These are phyloP conservation scores for Amphipyra berbera DNA, from an alignment of 2,888 invertebrate genomes.

Conservation along the genomic window DNA sequence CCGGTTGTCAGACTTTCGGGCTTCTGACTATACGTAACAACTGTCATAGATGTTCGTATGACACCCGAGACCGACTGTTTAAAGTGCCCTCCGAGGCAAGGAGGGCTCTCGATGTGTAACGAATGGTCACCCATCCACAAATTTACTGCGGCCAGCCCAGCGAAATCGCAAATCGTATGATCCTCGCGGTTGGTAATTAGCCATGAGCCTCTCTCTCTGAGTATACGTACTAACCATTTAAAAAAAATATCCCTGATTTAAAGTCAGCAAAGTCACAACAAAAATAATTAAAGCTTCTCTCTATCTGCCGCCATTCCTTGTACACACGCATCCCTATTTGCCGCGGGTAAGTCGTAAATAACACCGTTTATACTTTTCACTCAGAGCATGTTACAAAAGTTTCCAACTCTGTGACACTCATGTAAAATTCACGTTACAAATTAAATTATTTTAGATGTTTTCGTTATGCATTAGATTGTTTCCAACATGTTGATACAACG, in stretches of 20 bases:
- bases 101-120: no score
- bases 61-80: no score
- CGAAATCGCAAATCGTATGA: no score
- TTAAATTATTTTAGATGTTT: conserved; percentile 48
- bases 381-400: conserved; percentile 42
- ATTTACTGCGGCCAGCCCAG: no score
- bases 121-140: no score
- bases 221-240: no score
- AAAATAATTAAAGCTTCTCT: conserved; percentile 9
- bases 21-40: no score
- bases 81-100: no score
- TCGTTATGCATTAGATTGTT: conserved; percentile 37
- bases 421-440: conserved; percentile 51
- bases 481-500: conserved; percentile 32
- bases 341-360: conserved; percentile 26
- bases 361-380: conserved; percentile 48
- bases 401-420: conserved; percentile 41
- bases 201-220: no score
- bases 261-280: background rate
- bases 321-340: conserved; percentile 5
- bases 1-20: no score
- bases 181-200: no score
- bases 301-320: conserved; percentile 3
- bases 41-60: no score
- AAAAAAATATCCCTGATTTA: background rate